Evolutionary conservation across 2,797 vertebrate genomes (phyloP), one percentile per base, ranked within the genome.

Genomic region (Hephaestus fuliginosus): DNA sequence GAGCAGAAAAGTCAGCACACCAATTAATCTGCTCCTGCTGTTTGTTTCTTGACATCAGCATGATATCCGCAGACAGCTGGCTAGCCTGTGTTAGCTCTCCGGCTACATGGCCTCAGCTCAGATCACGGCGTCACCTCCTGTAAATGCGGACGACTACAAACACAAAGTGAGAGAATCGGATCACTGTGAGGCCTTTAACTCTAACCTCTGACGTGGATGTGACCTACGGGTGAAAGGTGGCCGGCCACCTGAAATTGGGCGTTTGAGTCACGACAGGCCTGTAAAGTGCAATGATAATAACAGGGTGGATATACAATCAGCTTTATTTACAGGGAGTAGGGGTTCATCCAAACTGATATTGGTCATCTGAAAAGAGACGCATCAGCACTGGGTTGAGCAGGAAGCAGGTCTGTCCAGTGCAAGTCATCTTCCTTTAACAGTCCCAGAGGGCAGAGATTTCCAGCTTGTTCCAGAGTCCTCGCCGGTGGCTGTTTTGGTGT

Each of bases 401-500:
- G 61, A 30, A 46, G 39, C 12, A 57, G 61, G 17, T 30, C 28
- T 46, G 36, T 46, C 44, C 39, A 36, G 20, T 51, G 1, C 8
- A 28, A 30, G 30, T 61, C 14, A 25, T 67, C 28, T 41, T 48
- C 20, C 55, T 71, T 25, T 28, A 60, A 70, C 63, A 69, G 64
- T 74, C 70, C 52, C 44, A 22, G 51, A 39, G 72, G 56, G 46
- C 43, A 3, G 60, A 82, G 67, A 22, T 39, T 53, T 81, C 65
- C 74, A 75, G 41, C 63, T 28, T 58, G 57, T 56, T 70, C 70
- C 80, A 62, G 46, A 58, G 70, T 10, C 73, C 70, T 70, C 10
- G 22, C 80, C 85, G 62, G 82, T 86, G 89, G 85, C 83, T 85
- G 74, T 77, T 75, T 88, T 75, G 86, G 83, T 84, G 89, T 90